Base-by-base conservation (phyloP, 2,797 vertebrate genomes). In the Rhinatrema bivittatum region DNA sequence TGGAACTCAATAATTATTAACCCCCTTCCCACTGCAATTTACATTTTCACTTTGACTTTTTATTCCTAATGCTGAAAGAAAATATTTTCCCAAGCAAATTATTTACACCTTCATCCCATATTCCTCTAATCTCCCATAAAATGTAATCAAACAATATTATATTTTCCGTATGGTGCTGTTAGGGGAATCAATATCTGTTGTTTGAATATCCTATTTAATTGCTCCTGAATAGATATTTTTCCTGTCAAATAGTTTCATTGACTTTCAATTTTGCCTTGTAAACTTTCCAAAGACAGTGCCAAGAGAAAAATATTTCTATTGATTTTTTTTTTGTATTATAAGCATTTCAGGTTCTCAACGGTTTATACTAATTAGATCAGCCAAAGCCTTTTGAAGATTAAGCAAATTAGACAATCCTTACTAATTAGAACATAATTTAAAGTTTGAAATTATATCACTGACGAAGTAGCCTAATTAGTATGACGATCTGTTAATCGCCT, bases 361-460 rank as follows among this genome's bases (percentile, higher is more conserved):
- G 64, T 74, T 81, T 73, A 69, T 75, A 77, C 72, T 82, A 86
- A 82, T 87, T 79, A 85, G 62, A 70, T 63, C 56, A 75, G 73
- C 66, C 60, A 72, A 78, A 78, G 74, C 61, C 80, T 79, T 76
- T 74, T 70, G 74, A 74, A 86, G 74, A 85, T 87, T 74, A 87
- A 88, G 79, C 82, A 84, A 84, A 89, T 86, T 72, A 87, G 80
- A 88, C 84, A 82, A 81, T 67, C 53, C 81, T 84, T 82, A 87
- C 91, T 97, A 91, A 97, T 93, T 91, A 93, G 76, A 74, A 74
- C 70, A 78, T 89, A 83, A 91, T 91, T 87, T 86, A 85, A 87
- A 79, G 77, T 89, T 87, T 83, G 68, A 91, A 90, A 93, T 90
- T 85, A 82, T 80, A 83, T 90, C 79, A 81, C 68, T 75, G 82